Conservation (phyloP, 2,113 vertebrate species). For the Opisthocomus hoazin region DNA sequence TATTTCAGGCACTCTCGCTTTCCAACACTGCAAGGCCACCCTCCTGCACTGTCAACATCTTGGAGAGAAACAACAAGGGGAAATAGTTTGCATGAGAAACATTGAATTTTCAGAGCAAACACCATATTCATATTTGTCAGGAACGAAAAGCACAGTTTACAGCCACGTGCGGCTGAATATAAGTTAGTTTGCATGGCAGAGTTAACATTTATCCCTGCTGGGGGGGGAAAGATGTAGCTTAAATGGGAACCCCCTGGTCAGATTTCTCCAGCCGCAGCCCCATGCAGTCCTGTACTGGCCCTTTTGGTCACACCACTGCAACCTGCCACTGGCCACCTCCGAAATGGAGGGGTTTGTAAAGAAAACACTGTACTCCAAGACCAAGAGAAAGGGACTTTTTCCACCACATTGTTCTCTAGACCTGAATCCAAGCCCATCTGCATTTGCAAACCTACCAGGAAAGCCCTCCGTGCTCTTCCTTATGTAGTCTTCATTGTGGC, state of each 20-base stretch:
- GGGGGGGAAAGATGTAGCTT: neutral
- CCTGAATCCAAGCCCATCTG: neutral
- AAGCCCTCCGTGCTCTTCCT: neutral
- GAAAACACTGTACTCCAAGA: neutral
- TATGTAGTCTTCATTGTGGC: neutral
- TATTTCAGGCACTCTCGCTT: neutral
- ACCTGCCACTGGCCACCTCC: neutral
- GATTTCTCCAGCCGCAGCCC: neutral
- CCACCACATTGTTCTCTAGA: neutral
- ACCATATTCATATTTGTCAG: neutral
- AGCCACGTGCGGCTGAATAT: neutral
- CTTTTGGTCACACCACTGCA: neutral
- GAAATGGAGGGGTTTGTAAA: fast-evolving
- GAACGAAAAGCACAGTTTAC: slow-evolving; percentile 13
- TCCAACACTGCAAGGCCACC: neutral
- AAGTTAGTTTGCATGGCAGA: slow-evolving; percentile 52
- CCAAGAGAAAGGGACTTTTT: neutral
- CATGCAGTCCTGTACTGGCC: no score
- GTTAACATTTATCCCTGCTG: neutral
- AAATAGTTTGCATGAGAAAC: neutral
- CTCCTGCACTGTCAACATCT: neutral
- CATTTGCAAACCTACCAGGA: neutral
- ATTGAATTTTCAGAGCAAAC: slow-evolving; percentile 11
- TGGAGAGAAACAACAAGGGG: neutral
- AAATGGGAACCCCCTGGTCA: neutral